Base-by-base conservation (phyloP, 1,140 invertebrate genomes). In the Polypedilum vanderplanki region DNA sequence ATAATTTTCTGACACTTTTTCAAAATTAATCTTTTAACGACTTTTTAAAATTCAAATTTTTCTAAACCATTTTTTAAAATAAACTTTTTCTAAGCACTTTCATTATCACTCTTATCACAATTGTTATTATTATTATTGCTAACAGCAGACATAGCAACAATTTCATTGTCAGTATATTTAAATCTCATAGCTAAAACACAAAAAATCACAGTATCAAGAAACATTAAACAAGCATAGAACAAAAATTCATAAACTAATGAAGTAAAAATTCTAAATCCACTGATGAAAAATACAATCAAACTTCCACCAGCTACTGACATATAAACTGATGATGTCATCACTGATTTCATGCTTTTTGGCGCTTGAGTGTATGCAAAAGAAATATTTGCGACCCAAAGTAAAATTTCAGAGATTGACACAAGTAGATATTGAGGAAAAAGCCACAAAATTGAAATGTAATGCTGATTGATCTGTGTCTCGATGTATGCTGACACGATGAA, bases 281-380 rank as follows among this genome's bases (percentile, higher is more conserved):
- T 88, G 67, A 95, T 85, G 65, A 94, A 85, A 10, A 94, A 86
- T 1, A 70, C 22, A 8, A 70, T 88, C 0, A 96, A 80, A 84
- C 97, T 96, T 12, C 95, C 95, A 78, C 94, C 85, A 0, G 94
- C 92, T 9, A 91, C 90, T 0, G 94, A 96, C 1, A 97, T 79
- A 24, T 95, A 83, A 91, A 93, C 97, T 0, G 87, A 86, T 1
- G 95, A 92, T 79, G 93, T 90, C 18, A 98, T 80, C 1, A 98
- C 87, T 0, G 94, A 92, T 79, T 95, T 96, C 94, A 97, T 95
- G 75, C 88, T 90, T 12, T 83, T 80, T 0, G 95, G 94, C 1
- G 94, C 91, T 86, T 96, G 87, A 7, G 89, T 89, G 82, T 96
- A 97, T 0, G 93, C 91, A 83, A 96, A 96, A 77, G 94, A 90